Evolutionary conservation across 2,797 vertebrate species (phyloP).

Genomic region (Acanthopagrus latus): DNA sequence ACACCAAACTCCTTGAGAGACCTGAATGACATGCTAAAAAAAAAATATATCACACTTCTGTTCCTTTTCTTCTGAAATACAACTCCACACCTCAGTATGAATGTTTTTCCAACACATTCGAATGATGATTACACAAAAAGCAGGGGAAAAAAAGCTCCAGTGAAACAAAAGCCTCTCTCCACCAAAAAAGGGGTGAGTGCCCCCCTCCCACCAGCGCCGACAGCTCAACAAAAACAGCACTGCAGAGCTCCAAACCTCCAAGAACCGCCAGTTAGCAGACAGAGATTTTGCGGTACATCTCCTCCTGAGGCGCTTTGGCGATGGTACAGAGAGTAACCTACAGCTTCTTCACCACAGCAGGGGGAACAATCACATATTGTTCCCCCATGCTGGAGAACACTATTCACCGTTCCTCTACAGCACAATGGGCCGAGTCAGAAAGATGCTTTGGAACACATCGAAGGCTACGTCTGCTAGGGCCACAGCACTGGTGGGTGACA

Average conservation of each 20-base stretch:
- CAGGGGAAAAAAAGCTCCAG: slow-evolving; percentile 5
- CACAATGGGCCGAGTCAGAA: slow-evolving; percentile 83
- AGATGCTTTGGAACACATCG: slow-evolving; percentile 66
- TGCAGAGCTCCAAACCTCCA: slow-evolving; percentile 63
- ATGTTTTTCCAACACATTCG: slow-evolving; percentile 52
- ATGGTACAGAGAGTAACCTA: slow-evolving; percentile 85
- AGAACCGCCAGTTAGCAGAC: slow-evolving; percentile 63
- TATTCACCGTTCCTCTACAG: slow-evolving; percentile 77
- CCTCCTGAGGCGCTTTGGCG: slow-evolving; percentile 75
- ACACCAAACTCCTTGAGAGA: slow-evolving; percentile 83
- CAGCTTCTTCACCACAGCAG: slow-evolving; percentile 77
- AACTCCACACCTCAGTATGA: slow-evolving; percentile 41
- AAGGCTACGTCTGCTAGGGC: slow-evolving; percentile 70
- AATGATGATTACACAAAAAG: slow-evolving; percentile 48
- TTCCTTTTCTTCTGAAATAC: slow-evolving; percentile 55
- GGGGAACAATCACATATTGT: slow-evolving; percentile 85
- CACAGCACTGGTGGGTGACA: slow-evolving; percentile 72
- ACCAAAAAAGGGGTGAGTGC: slow-evolving; percentile 39
- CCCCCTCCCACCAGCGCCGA: slow-evolving; percentile 54
- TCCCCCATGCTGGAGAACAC: slow-evolving; percentile 80
- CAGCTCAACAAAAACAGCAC: slow-evolving; percentile 62
- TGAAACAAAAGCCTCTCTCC: slow-evolving; percentile 52
- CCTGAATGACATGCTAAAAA: slow-evolving; percentile 82
- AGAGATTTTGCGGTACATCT: slow-evolving; percentile 65
- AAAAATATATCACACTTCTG: slow-evolving; percentile 58